Percentiles rank a stretch among this genome's conserved stretches.
Conservation (phyloP, 2,113 vertebrate genomes). For the Mungos mungo region DNA sequence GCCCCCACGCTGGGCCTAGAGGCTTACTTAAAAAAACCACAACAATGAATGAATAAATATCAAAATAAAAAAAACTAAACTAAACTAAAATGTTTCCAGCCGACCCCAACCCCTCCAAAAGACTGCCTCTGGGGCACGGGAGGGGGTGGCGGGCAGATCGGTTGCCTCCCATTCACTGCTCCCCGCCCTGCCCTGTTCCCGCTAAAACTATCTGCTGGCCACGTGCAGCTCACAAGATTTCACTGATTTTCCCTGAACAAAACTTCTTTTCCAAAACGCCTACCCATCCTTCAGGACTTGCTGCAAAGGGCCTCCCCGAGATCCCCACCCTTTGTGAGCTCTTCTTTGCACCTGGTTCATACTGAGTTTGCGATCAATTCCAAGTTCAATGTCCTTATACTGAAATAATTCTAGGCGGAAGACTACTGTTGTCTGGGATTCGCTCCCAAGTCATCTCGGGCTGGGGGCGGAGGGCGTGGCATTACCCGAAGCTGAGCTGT, state of each 20-base stretch:
- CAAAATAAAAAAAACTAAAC: background rate
- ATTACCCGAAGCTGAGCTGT: background rate
- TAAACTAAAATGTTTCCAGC: background rate
- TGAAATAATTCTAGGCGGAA: background rate
- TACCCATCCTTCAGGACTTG: background rate
- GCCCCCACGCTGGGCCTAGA: background rate
- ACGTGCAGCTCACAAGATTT: accelerated
- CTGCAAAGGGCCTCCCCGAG: background rate
- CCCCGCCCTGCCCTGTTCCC: background rate
- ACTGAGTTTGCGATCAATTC: background rate
- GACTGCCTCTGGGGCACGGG: background rate
- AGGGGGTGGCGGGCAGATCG: too few relatives aligned
- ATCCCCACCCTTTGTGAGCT: background rate
- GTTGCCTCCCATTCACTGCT: background rate
- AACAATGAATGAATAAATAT: background rate
- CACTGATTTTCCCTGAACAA: background rate
- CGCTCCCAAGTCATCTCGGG: background rate
- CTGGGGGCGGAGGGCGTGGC: background rate
- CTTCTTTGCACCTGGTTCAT: background rate
- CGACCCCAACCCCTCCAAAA: background rate
- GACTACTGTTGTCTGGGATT: background rate
- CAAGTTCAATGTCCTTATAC: background rate
- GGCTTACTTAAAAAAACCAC: background rate
- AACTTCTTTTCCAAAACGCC: background rate
- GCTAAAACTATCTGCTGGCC: background rate